Conservation (phyloP, 2,113 vertebrate species). For the Toxostoma redivivum region DNA sequence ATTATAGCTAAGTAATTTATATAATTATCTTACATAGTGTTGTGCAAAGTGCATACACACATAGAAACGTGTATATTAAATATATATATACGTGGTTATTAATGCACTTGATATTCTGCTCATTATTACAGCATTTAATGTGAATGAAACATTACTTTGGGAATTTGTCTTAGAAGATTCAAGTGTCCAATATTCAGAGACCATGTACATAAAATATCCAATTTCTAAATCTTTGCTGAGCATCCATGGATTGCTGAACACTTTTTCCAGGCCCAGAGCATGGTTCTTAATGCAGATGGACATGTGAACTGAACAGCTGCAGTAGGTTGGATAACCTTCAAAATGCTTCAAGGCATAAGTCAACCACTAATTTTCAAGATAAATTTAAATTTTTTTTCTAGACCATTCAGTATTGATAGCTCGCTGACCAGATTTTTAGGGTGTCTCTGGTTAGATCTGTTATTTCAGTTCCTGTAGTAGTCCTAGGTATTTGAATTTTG, state of each 20-base stretch:
- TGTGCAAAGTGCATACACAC: background rate
- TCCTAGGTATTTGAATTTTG: background rate
- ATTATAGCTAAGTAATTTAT: background rate
- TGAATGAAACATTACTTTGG: background rate
- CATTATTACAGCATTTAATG: background rate
- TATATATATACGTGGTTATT: background rate
- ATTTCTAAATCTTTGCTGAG: background rate
- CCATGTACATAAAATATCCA: background rate
- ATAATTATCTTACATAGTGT: background rate
- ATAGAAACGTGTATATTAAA: background rate
- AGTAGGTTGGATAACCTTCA: background rate
- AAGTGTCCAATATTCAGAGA: background rate
- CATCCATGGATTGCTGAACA: background rate
- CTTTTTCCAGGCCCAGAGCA: background rate
- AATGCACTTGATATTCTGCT: background rate
- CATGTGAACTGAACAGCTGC: background rate
- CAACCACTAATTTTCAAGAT: background rate
- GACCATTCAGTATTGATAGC: background rate
- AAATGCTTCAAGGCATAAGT: background rate
- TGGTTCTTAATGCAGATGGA: background rate
- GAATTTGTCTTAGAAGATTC: background rate
- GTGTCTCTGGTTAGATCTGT: background rate
- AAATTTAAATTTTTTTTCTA: background rate
- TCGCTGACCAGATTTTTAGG: background rate
- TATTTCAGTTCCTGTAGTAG: background rate